phyloP scores from a whole-genome alignment of 64 coral and sea anemone species.

The Orbicella faveolata region DNA sequence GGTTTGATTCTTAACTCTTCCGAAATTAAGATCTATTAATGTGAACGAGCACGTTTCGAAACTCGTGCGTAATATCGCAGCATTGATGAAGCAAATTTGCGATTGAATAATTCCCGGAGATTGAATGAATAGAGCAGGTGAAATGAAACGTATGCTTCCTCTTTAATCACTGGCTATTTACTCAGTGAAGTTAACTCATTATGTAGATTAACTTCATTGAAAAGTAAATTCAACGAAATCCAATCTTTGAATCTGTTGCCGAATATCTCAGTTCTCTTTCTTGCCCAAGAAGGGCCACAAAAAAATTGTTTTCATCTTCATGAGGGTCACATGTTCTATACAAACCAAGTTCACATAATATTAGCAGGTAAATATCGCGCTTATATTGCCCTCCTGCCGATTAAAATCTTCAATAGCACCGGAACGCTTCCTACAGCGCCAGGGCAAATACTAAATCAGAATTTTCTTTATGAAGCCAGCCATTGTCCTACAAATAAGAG shows the following conservation, averaged over 20 bases:
- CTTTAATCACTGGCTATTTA: constrained; percentile 44
- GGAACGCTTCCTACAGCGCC: not conserved
- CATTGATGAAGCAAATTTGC: not conserved
- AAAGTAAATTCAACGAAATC: constrained; percentile 8
- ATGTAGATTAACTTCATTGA: constrained; percentile 21
- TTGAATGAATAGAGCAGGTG: constrained; percentile 35
- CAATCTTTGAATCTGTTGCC: not conserved
- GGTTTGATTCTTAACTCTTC: constrained; percentile 10
- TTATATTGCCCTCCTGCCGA: constrained; percentile 29
- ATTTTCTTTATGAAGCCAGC: constrained; percentile 27
- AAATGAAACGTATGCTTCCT: constrained; percentile 23
- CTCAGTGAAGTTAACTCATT: constrained; percentile 35
- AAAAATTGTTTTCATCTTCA: not conserved
- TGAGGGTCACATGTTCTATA: not conserved
- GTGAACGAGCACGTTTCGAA: not conserved
- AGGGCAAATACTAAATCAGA: constrained; percentile 41
- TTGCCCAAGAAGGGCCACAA: not conserved
- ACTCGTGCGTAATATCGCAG: constrained; percentile 12
- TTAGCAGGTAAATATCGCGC: constrained; percentile 12
- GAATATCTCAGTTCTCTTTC: not conserved
- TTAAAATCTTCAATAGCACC: constrained; percentile 32
- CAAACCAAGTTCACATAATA: constrained; percentile 10
- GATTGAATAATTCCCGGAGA: not conserved
- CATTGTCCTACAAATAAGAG: constrained; percentile 37
- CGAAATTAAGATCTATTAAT: constrained; percentile 1